A percentile compares a stretch with the other conserved stretches of the same genome.
Conservation (phyloP, 64 coral and sea anemone genomes). For the Acropora tenuis region DNA sequence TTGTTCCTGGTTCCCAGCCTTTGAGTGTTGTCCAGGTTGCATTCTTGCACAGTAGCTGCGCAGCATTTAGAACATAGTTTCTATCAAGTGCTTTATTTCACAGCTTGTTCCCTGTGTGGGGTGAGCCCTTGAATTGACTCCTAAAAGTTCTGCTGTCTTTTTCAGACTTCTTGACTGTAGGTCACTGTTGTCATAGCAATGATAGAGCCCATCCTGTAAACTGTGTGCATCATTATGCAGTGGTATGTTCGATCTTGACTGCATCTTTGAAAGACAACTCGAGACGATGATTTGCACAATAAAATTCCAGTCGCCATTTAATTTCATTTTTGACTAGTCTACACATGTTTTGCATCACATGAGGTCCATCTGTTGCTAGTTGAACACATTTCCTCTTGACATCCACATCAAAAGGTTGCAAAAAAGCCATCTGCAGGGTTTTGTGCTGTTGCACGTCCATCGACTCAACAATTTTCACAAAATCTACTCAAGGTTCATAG, state of each 20-base stretch:
- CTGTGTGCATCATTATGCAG: conserved; percentile 4
- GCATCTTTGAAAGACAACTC: conserved; percentile 1
- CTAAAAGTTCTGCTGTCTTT: conserved; percentile 11
- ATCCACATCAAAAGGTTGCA: conserved; percentile 10
- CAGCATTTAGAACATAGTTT: neutral
- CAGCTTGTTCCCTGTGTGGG: conserved; percentile 3
- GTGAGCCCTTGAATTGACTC: neutral
- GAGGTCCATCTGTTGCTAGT: conserved; percentile 11
- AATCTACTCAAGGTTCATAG: conserved; percentile 2
- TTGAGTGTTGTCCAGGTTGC: conserved; percentile 4
- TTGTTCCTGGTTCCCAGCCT: neutral
- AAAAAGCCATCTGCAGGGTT: neutral
- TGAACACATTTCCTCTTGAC: conserved; percentile 5
- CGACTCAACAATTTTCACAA: conserved; percentile 9
- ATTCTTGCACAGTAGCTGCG: neutral
- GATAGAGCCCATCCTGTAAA: conserved; percentile 3
- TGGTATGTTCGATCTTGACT: conserved; percentile 6
- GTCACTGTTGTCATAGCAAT: conserved; percentile 13
- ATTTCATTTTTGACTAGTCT: conserved; percentile 17
- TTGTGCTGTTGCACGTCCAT: conserved; percentile 5
- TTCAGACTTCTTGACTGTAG: conserved; percentile 15
- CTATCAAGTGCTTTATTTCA: neutral
- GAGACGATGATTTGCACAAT: conserved; percentile 4
- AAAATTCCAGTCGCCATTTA: conserved; percentile 3
- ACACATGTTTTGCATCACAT: neutral